Evolutionary conservation across 2,888 invertebrate species (phyloP).

Genomic region (Uloborus plumipes): DNA sequence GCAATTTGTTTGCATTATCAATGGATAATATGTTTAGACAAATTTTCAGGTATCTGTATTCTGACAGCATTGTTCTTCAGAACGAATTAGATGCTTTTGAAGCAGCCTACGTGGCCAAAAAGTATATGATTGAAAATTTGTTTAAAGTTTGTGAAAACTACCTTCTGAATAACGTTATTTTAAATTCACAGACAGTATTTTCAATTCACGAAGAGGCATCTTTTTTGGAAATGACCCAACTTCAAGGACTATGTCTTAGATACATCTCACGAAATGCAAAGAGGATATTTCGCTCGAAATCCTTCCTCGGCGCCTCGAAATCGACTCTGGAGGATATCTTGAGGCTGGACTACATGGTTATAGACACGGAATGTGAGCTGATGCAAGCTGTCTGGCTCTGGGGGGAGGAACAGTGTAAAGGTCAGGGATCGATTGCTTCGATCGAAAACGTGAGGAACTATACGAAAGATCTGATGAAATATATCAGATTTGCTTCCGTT

Average conservation of each 20-base stretch:
- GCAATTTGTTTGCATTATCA: no score
- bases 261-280: conserved; percentile 40
- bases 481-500: conserved; percentile 44
- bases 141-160: conserved; percentile 40
- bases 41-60: conserved; percentile 46
- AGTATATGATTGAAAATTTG: conserved; percentile 38
- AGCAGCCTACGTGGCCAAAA: conserved; percentile 41
- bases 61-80: conserved; percentile 8
- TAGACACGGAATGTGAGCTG: conserved; percentile 36
- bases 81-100: conserved; percentile 41
- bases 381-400: conserved; percentile 40
- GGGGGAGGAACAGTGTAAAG: conserved; percentile 36
- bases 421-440: background rate
- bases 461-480: conserved; percentile 17
- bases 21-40: no score
- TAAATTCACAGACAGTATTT: conserved; percentile 24
- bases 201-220: conserved; percentile 38
- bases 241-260: conserved; percentile 24
- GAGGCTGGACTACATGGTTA: conserved; percentile 40
- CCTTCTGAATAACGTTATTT: conserved; percentile 10
- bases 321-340: conserved; percentile 22
- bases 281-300: conserved; percentile 20
- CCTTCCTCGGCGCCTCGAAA: conserved; percentile 6
- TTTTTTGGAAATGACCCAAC: conserved; percentile 40
- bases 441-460: conserved; percentile 17